Base-by-base conservation (phyloP, 2,888 invertebrate genomes). In the Anagyrus pseudococci region DNA sequence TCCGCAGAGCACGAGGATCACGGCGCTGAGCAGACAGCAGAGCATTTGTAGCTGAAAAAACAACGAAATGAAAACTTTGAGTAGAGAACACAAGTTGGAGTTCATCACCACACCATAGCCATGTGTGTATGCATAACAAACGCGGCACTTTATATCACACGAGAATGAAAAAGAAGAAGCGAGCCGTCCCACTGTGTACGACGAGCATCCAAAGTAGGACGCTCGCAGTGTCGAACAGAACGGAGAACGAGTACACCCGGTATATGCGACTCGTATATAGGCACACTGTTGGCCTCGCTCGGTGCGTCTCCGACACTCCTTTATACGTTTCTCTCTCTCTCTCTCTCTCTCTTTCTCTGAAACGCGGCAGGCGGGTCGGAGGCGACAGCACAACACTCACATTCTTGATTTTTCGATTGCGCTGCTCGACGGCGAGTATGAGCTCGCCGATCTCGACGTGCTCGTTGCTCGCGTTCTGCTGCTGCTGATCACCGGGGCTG, bases 391-490 rank as follows among this genome's bases (percentile, higher is more conserved):
- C 33, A 37, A 20, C 6, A 64, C 58, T 64, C 55, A 64, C 63
- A 19, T 25, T 58, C 19, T 20, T 43, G 44, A 58, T 59, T 13
- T 13, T 55, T 17, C 55, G 44, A 25, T 59, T 40, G 2, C 43
- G 44, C 54, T 54, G 37, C 23, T 64, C 55, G 43, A 58, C n/a
- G 44, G 50, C 46, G 37, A 53, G 33, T 3, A 64, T 3, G 10
- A 64, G 55, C 44, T 64, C 63, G 50, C 55, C 33, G 26, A 59
- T 29, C 29, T 64, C 64, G 15, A 26, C 29, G 44, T 40, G 37
- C 46, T 64, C 55, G 52, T 64, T 64, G 19, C 7, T 50, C 52
- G 59, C 52, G 50, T 59, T 59, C 26, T 63, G 49, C 44, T 48
- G n/a, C 26, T 58, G 26, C n/a, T 44, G 41, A 0, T 52, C 44